Conservation (phyloP, 2,888 invertebrate genomes). For the Netelia melanura region DNA sequence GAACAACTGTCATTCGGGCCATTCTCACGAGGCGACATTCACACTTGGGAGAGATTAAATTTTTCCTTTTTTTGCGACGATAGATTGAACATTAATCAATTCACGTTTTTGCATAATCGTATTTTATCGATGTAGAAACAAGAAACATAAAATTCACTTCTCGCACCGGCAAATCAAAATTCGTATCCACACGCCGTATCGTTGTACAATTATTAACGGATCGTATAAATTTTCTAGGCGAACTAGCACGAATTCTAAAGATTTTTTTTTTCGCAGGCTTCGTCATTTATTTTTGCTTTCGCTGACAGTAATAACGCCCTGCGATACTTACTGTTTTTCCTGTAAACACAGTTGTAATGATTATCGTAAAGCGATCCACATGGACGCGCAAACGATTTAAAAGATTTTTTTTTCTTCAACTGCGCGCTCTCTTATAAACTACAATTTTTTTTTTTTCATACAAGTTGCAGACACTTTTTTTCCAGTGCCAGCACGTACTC, state of each 20-base stretch:
- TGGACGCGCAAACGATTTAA: too few species aligned
- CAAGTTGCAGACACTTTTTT: too few species aligned
- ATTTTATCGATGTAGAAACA: slow-evolving; percentile 7
- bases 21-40: background rate
- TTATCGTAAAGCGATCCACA: too few species aligned
- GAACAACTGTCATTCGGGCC: background rate
- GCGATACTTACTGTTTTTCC: too few species aligned
- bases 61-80: background rate
- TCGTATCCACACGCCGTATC: slow-evolving; percentile 27
- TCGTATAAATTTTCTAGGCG: slow-evolving; percentile 53
- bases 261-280: background rate
- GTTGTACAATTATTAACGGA: slow-evolving; percentile 27
- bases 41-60: background rate
- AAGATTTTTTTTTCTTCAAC: too few species aligned
- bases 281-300: background rate
- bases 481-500: too few species aligned
- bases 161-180: slow-evolving; percentile 5
- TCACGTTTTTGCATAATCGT: slow-evolving; percentile 28
- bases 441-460: slow-evolving; percentile 4
- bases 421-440: too few species aligned
- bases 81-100: slow-evolving; percentile 12
- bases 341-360: too few species aligned
- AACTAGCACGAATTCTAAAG: slow-evolving; percentile 45
- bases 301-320: too few species aligned
- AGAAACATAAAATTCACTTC: slow-evolving; percentile 27